Conservation (phyloP, 2,797 vertebrate species). For the Hirundo rustica region DNA sequence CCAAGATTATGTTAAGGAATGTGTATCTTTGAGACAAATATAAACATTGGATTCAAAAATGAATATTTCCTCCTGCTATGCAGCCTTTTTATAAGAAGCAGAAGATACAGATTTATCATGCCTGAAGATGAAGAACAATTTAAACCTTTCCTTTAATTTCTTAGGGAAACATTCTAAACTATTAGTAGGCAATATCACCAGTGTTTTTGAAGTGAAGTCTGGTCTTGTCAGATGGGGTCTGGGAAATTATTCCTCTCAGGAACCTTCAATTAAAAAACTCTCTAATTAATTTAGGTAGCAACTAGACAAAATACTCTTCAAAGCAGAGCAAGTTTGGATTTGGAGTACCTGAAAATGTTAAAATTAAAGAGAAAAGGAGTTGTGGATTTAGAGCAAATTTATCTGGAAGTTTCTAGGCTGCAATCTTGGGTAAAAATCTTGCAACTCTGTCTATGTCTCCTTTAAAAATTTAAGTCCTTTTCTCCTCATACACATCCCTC, state of each 20-base stretch:
- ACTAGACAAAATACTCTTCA: neutral
- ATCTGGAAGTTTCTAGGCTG: neutral
- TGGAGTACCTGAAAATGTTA: neutral
- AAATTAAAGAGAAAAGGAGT: neutral
- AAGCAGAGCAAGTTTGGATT: neutral
- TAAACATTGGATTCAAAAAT: neutral
- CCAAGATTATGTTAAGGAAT: neutral
- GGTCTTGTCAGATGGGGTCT: neutral
- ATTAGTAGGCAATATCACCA: neutral
- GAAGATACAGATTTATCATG: neutral
- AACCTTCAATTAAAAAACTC: neutral
- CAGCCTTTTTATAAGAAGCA: neutral
- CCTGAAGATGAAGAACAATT: neutral
- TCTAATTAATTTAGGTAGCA: neutral
- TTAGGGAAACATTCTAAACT: neutral
- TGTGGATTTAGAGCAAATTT: neutral
- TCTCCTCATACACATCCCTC: neutral
- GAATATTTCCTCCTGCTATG: neutral
- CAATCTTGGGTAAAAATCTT: neutral
- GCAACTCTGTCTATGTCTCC: neutral
- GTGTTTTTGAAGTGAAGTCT: neutral
- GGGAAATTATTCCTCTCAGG: neutral
- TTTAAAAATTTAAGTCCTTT: neutral
- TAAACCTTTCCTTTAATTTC: neutral
- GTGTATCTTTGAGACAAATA: neutral